Conservation (phyloP, 2,113 vertebrate species). For the Sturnira hondurensis region DNA sequence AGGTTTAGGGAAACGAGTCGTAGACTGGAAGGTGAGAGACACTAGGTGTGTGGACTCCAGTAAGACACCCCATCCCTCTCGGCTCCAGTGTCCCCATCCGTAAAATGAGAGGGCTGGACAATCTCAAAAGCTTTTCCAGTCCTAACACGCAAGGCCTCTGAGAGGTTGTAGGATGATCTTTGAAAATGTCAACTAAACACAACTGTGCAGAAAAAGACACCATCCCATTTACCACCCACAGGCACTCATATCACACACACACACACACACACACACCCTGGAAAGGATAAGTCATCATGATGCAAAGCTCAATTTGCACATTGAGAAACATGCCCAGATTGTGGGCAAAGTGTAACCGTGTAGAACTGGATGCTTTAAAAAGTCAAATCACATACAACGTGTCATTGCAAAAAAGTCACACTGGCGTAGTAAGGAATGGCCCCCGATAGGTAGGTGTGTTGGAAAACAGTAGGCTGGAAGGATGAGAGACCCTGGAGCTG, state of each 20-base stretch:
- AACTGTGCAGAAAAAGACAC: not conserved
- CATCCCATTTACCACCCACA: not conserved
- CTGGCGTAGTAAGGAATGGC: not conserved
- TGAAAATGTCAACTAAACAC: slow-evolving; percentile 5
- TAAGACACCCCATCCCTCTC: not conserved
- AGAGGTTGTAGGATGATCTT: not conserved
- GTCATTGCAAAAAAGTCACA: not conserved
- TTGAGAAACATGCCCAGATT: not conserved
- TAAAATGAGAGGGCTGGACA: not conserved
- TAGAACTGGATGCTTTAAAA: not conserved
- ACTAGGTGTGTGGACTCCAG: not conserved
- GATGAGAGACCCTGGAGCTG: not conserved
- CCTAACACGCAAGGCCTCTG: not conserved
- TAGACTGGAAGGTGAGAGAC: not conserved
- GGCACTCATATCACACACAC: not conserved
- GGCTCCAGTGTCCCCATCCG: not conserved
- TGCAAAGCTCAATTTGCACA: not conserved
- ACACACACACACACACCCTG: not conserved
- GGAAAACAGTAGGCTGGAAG: not conserved
- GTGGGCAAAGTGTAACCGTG: not conserved
- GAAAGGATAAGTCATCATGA: not conserved
- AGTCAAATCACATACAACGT: not conserved
- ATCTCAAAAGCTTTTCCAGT: not conserved
- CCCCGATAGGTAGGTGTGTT: not conserved
- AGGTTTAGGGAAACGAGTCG: not conserved